These are phyloP conservation scores for Alethe castanea DNA, from an alignment of 2,113 vertebrate genomes.

Conservation along the genomic window DNA sequence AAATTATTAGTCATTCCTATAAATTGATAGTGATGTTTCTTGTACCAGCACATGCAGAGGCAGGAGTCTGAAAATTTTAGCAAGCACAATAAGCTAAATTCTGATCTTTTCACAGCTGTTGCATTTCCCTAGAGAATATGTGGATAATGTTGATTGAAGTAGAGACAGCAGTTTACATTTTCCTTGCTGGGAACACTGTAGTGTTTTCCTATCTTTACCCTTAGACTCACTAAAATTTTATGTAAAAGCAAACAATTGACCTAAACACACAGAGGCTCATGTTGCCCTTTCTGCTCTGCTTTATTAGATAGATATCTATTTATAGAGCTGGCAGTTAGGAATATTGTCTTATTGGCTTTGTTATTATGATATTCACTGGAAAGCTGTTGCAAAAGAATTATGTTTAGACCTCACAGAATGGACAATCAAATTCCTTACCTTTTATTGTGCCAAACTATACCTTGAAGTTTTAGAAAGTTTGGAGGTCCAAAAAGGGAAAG, in stretches of 20 bases:
- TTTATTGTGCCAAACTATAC: not conserved
- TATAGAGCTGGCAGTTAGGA: not conserved
- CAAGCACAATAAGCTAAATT: not conserved
- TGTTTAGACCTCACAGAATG: not conserved
- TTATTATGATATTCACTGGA: not conserved
- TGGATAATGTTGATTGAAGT: not conserved
- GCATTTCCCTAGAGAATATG: not conserved
- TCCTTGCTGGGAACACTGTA: not conserved
- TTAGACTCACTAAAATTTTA: not conserved
- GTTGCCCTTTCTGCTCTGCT: not conserved
- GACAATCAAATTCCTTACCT: not conserved
- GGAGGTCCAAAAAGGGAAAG: not conserved
- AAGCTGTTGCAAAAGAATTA: not conserved
- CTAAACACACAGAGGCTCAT: not conserved
- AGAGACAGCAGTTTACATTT: not conserved
- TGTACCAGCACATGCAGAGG: not conserved
- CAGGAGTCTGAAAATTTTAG: not conserved
- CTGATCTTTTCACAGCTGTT: not conserved
- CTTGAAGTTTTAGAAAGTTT: not conserved
- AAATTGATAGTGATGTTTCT: not conserved
- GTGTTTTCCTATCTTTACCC: not conserved
- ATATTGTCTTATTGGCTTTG: not conserved
- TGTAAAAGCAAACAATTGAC: not conserved
- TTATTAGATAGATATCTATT: not conserved
- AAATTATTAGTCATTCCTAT: not conserved